phyloP scores from a whole-genome alignment of 2,113 vertebrate species.

The Columba janthina region DNA sequence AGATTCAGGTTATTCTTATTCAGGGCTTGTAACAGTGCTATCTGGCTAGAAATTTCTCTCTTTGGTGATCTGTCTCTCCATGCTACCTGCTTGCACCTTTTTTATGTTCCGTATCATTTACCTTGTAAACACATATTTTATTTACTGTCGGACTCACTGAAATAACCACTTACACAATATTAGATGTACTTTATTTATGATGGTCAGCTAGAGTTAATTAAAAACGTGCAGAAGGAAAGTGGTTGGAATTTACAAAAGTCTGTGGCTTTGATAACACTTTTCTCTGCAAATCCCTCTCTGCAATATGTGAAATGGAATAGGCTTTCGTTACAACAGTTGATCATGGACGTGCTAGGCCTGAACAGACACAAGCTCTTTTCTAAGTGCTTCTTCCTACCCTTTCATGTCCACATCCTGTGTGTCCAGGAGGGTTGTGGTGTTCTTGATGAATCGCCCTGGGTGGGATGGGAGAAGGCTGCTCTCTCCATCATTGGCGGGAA shows the following conservation, averaged over 20 bases:
- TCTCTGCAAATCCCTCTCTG: background rate
- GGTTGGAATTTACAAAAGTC: background rate
- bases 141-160: background rate
- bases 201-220: background rate
- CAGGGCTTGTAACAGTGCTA: background rate
- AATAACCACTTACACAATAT: background rate
- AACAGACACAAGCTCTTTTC: background rate
- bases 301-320: background rate
- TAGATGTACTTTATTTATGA: background rate
- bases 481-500: fast-evolving
- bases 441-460: background rate
- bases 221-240: background rate
- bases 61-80: background rate
- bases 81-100: background rate
- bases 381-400: fast-evolving
- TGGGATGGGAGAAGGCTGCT: background rate
- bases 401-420: background rate
- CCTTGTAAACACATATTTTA: background rate
- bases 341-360: background rate
- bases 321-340: background rate
- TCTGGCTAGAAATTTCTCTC: background rate
- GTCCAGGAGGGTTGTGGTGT: background rate
- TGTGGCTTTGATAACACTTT: background rate
- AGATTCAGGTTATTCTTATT: background rate
- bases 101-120: background rate